Conservation (phyloP, 1,140 invertebrate genomes). For the Drosophila lacertosa region DNA sequence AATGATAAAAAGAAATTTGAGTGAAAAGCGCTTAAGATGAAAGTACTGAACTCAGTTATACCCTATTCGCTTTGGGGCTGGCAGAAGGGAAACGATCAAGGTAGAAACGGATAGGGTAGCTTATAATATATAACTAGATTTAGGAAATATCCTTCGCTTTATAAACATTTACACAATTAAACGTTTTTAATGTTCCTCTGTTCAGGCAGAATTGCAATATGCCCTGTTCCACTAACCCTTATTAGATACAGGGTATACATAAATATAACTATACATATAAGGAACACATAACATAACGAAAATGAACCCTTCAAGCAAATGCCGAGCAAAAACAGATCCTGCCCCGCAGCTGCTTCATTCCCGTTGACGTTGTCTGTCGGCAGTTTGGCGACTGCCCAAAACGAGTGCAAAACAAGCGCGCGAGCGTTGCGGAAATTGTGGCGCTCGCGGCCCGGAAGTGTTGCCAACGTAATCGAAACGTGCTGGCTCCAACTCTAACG, state of each 20-base stretch:
- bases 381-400: conserved; percentile 64
- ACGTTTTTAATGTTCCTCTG: no score
- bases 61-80: conserved; percentile 5
- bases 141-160: no score
- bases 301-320: conserved; percentile 73
- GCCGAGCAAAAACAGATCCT: conserved; percentile 7
- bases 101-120: no score
- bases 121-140: no score
- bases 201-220: no score
- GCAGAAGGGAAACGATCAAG: no score
- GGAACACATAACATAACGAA: conserved; percentile 47
- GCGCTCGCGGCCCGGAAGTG: conserved; percentile 77
- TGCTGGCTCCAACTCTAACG: conserved; percentile 28
- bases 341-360: conserved; percentile 1
- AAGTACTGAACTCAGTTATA: neutral
- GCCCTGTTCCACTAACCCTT: neutral
- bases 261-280: neutral
- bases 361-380: conserved; percentile 44
- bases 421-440: conserved; percentile 66
- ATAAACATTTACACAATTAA: no score
- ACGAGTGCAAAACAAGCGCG: conserved; percentile 4
- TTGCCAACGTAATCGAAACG: conserved; percentile 79
- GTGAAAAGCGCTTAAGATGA: neutral
- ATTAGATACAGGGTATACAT: neutral
- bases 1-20: conserved; percentile 29